phyloP scores from a whole-genome alignment of 2,888 invertebrate species.

The Nebria salina region DNA sequence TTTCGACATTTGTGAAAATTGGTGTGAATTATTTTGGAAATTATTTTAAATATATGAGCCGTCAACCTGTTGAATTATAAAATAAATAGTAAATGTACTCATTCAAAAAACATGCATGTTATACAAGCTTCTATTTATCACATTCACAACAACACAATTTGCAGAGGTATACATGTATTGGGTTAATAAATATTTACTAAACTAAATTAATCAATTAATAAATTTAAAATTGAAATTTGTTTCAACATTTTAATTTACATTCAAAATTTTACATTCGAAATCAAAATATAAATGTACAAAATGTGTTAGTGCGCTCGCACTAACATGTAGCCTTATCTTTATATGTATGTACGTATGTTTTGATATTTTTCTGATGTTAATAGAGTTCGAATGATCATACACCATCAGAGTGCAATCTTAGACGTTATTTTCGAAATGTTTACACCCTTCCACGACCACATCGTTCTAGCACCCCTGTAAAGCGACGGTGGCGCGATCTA shows the following conservation, averaged over 20 bases:
- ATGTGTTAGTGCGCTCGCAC: too few relatives aligned
- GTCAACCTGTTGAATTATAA: slow-evolving; percentile 1
- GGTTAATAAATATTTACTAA: neutral
- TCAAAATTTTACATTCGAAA: neutral
- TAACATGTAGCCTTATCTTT: neutral
- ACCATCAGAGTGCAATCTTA: neutral
- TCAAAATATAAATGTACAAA: too few relatives aligned
- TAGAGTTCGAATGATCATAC: neutral
- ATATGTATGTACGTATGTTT: neutral
- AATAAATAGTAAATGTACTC: neutral
- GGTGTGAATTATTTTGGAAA: neutral
- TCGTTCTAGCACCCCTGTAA: neutral
- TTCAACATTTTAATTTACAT: neutral
- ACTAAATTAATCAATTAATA: neutral
- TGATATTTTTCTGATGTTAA: neutral
- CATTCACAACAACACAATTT: neutral
- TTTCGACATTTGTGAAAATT: neutral
- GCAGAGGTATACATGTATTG: neutral
- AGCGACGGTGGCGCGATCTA: neutral
- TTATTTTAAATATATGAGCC: neutral
- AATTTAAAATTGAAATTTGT: neutral
- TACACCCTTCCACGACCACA: neutral
- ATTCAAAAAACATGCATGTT: neutral
- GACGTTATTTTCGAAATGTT: neutral
- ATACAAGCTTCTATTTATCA: neutral